phyloP scores from a whole-genome alignment of 1,140 invertebrate genomes.

The Theocolax elegans region DNA sequence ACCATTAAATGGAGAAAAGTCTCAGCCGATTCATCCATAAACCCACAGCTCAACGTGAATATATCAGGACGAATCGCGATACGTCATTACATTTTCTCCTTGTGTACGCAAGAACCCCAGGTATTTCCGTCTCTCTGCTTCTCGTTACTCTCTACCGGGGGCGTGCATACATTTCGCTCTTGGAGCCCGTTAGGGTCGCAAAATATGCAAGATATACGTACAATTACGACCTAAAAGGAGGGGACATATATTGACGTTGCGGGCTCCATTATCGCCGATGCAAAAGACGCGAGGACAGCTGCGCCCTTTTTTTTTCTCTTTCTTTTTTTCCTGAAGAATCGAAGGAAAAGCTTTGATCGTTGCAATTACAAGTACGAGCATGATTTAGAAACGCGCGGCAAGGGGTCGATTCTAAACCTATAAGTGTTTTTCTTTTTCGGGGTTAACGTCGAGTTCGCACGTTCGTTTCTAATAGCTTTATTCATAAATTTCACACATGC shows the following conservation, averaged over 20 bases:
- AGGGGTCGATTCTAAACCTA: constrained; percentile 13
- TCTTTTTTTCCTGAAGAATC: not conserved
- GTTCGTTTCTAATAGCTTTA: not conserved
- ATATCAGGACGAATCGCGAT: too few relatives aligned
- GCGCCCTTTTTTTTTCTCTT: too few relatives aligned
- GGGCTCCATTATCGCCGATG: not conserved
- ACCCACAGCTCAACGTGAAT: too few relatives aligned
- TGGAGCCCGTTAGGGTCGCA: too few relatives aligned
- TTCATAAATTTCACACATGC: not conserved
- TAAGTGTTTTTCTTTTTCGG: not conserved
- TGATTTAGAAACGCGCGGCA: constrained; percentile 8
- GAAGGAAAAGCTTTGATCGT: not conserved
- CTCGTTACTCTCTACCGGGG: not conserved
- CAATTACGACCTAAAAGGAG: not conserved
- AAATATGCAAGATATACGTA: constrained; percentile 3
- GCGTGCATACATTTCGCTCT: constrained; percentile 8
- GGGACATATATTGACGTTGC: too few relatives aligned
- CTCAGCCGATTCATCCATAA: too few relatives aligned
- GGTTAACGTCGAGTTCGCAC: not conserved
- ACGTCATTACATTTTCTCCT: too few relatives aligned
- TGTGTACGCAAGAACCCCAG: too few relatives aligned
- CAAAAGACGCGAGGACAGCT: too few relatives aligned
- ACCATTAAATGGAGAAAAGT: too few relatives aligned
- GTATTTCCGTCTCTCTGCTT: too few relatives aligned
- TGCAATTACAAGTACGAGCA: constrained; percentile 1